phyloP scores from a whole-genome alignment of 1,140 invertebrate genomes.

The Tetragnatha versicolor region DNA sequence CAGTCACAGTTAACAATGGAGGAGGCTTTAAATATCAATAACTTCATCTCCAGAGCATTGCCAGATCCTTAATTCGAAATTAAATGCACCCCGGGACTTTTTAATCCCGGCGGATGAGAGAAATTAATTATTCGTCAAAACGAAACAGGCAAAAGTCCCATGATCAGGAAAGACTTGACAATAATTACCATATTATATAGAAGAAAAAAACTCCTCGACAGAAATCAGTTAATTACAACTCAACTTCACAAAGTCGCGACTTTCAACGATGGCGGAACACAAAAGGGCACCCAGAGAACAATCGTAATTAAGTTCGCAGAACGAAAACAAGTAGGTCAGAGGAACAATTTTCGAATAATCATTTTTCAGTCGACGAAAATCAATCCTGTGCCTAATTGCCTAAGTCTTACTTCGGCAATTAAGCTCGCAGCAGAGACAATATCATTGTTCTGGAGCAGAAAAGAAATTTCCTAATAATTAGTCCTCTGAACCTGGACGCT shows the following conservation, averaged over 20 bases:
- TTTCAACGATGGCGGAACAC: constrained; percentile 20
- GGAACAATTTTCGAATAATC: constrained; percentile 50
- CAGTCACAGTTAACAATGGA: too few relatives aligned
- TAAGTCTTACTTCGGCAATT: constrained; percentile 49
- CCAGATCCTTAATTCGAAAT: too few relatives aligned
- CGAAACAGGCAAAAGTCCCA: too few relatives aligned
- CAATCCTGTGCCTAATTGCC: constrained; percentile 46
- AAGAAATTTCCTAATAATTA: constrained; percentile 47
- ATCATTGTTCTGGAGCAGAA: constrained; percentile 48
- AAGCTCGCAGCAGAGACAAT: constrained; percentile 40
- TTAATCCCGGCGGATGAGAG: too few relatives aligned
- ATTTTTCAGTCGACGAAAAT: constrained; percentile 51
- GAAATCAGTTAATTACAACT: constrained; percentile 52
- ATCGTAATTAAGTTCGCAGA: constrained; percentile 50
- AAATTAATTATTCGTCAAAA: too few relatives aligned
- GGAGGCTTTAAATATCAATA: too few relatives aligned
- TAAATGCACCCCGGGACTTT: too few relatives aligned
- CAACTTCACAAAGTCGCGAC: constrained; percentile 33
- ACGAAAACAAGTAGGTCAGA: constrained; percentile 49
- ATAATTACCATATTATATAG: constrained; percentile 40
- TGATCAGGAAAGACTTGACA: too few relatives aligned
- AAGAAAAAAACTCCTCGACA: constrained; percentile 11
- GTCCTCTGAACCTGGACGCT: constrained; percentile 42
- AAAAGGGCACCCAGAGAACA: constrained; percentile 26
- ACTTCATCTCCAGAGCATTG: too few relatives aligned